Percentiles rank a stretch among this genome's conserved stretches.
Conservation (phyloP, 1,140 invertebrate genomes). For the Brachionus paranguensis region DNA sequence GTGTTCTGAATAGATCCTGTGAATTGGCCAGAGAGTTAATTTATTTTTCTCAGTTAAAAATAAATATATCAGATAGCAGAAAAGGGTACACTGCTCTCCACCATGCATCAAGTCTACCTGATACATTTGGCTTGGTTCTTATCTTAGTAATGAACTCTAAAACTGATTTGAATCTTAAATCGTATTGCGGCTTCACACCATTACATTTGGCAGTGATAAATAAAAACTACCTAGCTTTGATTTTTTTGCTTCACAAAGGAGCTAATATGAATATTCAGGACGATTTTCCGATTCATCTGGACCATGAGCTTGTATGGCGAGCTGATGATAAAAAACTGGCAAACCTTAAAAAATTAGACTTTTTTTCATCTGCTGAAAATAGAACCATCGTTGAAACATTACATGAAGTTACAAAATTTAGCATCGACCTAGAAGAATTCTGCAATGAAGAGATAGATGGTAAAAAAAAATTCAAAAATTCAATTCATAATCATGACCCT, state of each 20-base stretch:
- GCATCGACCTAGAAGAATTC: no score
- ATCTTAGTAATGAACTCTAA: neutral
- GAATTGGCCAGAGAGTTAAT: neutral
- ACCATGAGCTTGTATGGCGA: neutral
- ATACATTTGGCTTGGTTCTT: neutral
- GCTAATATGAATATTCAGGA: neutral
- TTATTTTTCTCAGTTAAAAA: neutral
- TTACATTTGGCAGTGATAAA: neutral
- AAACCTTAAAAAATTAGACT: no score
- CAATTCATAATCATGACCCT: no score
- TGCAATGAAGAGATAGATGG: no score
- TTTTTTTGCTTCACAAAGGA: neutral
- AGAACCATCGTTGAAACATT: no score
- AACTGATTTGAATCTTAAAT: neutral
- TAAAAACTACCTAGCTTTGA: neutral
- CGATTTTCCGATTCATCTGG: conserved; percentile 44
- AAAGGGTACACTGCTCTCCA: neutral
- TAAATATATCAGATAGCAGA: neutral
- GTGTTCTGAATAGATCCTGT: neutral
- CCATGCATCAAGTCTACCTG: neutral
- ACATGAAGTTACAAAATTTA: no score
- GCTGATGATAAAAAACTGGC: no score
- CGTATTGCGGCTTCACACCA: neutral
- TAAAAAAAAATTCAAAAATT: no score
- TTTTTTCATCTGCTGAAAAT: no score